phyloP scores from a whole-genome alignment of 2,888 invertebrate genomes.

The Ernsta delagoae region DNA sequence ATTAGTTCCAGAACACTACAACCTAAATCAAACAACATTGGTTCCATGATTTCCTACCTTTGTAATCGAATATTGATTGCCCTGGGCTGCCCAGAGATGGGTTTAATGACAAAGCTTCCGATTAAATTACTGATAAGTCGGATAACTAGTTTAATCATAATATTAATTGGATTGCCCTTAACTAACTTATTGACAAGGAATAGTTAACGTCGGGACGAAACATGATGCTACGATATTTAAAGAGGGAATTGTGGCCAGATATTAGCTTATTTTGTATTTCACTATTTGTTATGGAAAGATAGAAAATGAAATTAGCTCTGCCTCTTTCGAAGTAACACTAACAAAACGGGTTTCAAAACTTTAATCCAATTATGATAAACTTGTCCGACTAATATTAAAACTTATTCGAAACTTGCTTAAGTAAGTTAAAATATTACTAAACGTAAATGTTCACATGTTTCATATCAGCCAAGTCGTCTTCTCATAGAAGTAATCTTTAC shows the following conservation, averaged over 20 bases:
- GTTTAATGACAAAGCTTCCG: not conserved
- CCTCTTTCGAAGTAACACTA: no score
- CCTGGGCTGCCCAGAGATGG: not conserved
- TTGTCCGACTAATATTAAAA: no score
- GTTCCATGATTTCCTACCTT: conserved; percentile 11
- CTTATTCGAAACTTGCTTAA: no score
- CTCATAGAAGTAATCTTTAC: no score
- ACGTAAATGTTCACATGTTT: no score
- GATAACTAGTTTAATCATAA: not conserved
- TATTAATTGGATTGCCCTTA: not conserved
- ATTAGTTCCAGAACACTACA: not conserved
- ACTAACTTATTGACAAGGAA: not conserved
- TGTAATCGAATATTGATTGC: conserved; percentile 16
- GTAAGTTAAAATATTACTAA: no score
- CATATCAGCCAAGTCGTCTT: no score
- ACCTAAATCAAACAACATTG: conserved; percentile 18
- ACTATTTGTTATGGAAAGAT: no score
- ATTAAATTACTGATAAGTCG: not conserved
- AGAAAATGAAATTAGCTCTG: no score
- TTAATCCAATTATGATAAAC: no score
- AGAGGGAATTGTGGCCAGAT: not conserved
- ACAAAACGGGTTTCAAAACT: no score
- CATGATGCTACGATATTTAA: not conserved
- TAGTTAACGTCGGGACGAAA: not conserved
- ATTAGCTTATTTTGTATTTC: no score